Conservation (phyloP, 1,140 invertebrate genomes). For the Macrosteles quadrilineatus region DNA sequence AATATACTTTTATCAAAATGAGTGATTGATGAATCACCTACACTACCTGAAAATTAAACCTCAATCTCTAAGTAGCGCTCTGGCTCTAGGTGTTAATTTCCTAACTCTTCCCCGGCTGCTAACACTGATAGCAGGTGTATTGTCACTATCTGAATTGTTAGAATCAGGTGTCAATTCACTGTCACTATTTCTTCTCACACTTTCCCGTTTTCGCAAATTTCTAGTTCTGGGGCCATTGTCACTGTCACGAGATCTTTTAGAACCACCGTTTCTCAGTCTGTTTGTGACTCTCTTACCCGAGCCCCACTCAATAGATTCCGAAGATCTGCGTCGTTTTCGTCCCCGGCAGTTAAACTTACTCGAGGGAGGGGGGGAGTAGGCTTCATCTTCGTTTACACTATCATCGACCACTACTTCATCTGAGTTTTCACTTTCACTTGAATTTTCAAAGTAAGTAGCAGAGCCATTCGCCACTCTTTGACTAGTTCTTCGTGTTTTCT, state of each 20-base stretch:
- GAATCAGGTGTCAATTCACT: conserved; percentile 35
- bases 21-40: too few species aligned
- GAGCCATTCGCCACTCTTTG: background rate
- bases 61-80: conserved; percentile 63
- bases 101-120: conserved; percentile 83
- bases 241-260: background rate
- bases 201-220: background rate
- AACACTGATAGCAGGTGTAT: conserved; percentile 48
- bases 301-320: background rate
- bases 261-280: background rate
- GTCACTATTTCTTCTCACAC: conserved; percentile 35
- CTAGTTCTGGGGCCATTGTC: background rate
- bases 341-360: background rate
- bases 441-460: background rate
- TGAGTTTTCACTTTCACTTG: conserved; percentile 9
- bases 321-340: conserved; percentile 6
- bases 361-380: background rate
- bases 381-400: background rate
- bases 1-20: too few species aligned
- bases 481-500: background rate
- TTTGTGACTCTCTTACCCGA: background rate
- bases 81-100: conserved; percentile 75
- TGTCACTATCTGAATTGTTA: conserved; percentile 18
- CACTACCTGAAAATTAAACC: too few species aligned
- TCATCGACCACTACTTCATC: background rate